A percentile compares a stretch with the other conserved stretches of the same genome.
These are phyloP conservation scores for Zaprionus tsacasi DNA, from an alignment of 1,140 invertebrate species.

Conservation along the genomic window DNA sequence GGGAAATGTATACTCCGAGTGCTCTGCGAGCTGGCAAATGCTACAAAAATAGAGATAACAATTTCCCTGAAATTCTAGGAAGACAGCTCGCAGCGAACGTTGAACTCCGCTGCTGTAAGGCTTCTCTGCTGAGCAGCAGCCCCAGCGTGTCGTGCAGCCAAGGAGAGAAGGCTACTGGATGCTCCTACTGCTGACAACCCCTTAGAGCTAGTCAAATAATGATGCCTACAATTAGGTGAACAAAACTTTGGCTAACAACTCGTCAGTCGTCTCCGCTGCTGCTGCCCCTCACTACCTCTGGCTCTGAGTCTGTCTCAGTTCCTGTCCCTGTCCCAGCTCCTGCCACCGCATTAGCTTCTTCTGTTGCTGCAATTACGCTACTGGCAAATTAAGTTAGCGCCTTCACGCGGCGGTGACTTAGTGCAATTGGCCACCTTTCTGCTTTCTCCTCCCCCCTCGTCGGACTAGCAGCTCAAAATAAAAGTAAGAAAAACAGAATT, in stretches of 20 bases:
- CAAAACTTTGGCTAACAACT: constrained; percentile 65
- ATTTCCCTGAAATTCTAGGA: background rate
- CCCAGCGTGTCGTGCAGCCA: background rate
- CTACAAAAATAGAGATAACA: constrained; percentile 21
- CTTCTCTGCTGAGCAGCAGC: constrained; percentile 6
- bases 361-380: constrained; percentile 62
- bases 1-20: background rate
- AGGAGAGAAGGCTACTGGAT: background rate
- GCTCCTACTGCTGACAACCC: background rate
- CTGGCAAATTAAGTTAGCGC: constrained; percentile 70
- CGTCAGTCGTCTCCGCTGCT: constrained; percentile 35
- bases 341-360: constrained; percentile 1
- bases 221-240: constrained; percentile 71
- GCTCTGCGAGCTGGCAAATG: constrained; percentile 7
- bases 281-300: too few relatives aligned
- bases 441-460: background rate
- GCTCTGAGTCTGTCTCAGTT: background rate
- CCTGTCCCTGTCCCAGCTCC: background rate
- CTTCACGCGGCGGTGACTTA: constrained; percentile 30
- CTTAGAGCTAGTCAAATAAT: constrained; percentile 57
- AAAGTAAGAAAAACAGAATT: constrained; percentile 52
- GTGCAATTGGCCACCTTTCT: constrained; percentile 42
- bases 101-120: constrained; percentile 18
- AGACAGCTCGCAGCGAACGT: constrained; percentile 10
- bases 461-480: constrained; percentile 40